phyloP scores from a whole-genome alignment of 1,140 invertebrate genomes.

The Cotesia glomerata region DNA sequence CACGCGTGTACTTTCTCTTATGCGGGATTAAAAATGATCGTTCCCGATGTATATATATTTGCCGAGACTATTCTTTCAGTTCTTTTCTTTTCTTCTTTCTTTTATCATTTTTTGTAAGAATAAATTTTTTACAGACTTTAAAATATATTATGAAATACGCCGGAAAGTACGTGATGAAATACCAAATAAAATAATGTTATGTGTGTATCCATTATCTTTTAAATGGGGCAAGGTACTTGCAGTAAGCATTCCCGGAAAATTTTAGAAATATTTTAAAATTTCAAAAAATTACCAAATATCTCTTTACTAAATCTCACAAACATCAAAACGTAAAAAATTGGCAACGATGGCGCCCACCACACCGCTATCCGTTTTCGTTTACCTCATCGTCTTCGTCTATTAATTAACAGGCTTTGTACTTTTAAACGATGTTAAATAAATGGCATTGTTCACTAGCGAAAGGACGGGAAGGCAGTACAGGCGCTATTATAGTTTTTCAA shows the following conservation, averaged over 20 bases:
- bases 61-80: not conserved
- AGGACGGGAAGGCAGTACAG: constrained; percentile 54
- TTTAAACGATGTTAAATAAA: constrained; percentile 66
- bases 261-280: too few species aligned
- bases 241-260: too few species aligned
- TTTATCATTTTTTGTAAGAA: not conserved
- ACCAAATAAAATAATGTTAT: too few species aligned
- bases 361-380: not conserved
- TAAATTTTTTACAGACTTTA: too few species aligned
- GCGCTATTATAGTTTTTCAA: constrained; percentile 55
- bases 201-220: too few species aligned
- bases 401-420: constrained; percentile 65
- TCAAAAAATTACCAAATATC: too few species aligned
- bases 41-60: constrained; percentile 30
- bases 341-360: too few species aligned
- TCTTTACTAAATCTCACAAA: too few species aligned
- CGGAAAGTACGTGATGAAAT: too few species aligned
- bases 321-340: not conserved
- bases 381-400: constrained; percentile 48
- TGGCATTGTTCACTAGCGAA: constrained; percentile 58
- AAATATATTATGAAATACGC: too few species aligned
- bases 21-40: constrained; percentile 51
- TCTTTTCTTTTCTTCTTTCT: constrained; percentile 2
- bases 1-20: constrained; percentile 22
- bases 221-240: too few species aligned